phyloP scores from a whole-genome alignment of 2,888 invertebrate genomes.

The Lithophane socia region DNA sequence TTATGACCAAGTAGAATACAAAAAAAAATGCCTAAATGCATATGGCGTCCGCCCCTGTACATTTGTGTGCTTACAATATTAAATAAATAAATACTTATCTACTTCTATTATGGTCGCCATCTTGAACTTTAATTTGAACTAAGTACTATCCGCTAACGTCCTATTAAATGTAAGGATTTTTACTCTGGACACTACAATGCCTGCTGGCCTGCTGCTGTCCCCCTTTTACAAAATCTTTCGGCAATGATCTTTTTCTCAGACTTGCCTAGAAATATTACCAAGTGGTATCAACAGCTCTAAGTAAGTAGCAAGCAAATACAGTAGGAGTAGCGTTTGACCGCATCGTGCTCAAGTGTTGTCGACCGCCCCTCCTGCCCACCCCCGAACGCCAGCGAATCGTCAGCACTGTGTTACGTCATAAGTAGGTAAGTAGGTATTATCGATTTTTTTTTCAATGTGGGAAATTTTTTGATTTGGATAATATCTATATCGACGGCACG shows the following conservation, averaged over 20 bases:
- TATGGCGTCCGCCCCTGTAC: too few species aligned
- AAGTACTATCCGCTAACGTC: not conserved
- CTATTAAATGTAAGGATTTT: not conserved
- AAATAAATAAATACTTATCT: too few species aligned
- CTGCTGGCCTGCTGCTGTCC: not conserved
- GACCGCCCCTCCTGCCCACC: slow-evolving; percentile 52
- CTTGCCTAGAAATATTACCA: not conserved
- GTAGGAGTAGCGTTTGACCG: slow-evolving; percentile 62
- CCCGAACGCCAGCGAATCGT: slow-evolving; percentile 48
- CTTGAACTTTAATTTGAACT: not conserved
- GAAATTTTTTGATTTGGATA: not conserved
- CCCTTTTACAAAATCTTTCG: not conserved
- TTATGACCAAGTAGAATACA: not conserved
- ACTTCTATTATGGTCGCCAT: not conserved
- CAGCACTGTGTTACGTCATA: slow-evolving; percentile 60
- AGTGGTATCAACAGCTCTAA: slow-evolving; percentile 55
- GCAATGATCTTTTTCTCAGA: not conserved
- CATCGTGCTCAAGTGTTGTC: slow-evolving; percentile 60
- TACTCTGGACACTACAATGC: not conserved
- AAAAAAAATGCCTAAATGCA: too few species aligned
- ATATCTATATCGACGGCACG: slow-evolving; percentile 4
- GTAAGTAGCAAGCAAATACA: slow-evolving; percentile 47
- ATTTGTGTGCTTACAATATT: too few species aligned
- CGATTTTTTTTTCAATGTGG: slow-evolving; percentile 25
- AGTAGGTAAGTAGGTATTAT: slow-evolving; percentile 37